Evolutionary conservation across 2,113 vertebrate species (phyloP).

Genomic region (Bubo blakistoni): DNA sequence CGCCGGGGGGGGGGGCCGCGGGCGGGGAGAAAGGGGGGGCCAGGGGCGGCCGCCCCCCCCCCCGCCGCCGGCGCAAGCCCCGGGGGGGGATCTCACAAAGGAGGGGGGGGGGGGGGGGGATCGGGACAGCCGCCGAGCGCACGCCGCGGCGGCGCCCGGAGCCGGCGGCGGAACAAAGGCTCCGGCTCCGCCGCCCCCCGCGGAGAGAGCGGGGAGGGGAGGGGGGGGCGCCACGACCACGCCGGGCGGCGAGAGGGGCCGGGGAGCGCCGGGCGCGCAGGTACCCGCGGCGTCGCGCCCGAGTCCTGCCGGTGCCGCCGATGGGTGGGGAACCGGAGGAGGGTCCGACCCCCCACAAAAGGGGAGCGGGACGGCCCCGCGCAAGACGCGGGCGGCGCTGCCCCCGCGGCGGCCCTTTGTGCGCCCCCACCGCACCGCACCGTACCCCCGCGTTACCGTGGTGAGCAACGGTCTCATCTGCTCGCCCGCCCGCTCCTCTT

Average conservation of each 20-base stretch:
- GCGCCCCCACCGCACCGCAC: neutral
- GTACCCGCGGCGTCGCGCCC: neutral
- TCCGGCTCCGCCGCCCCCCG: neutral
- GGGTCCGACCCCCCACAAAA: neutral
- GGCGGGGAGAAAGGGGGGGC: too few species aligned
- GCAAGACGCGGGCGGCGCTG: neutral
- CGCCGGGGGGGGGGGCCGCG: too few species aligned
- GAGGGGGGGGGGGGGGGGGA: too few species aligned
- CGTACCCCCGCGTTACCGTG: constrained; percentile 62
- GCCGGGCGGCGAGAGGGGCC: neutral
- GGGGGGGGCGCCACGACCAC: too few species aligned
- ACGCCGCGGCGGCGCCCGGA: neutral
- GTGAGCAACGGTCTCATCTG: constrained; percentile 81
- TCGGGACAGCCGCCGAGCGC: neutral
- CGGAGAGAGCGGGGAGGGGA: neutral
- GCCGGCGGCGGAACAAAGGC: constrained; percentile 9
- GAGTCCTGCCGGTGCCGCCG: neutral
- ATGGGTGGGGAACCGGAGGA: neutral
- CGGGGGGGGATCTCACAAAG: too few species aligned
- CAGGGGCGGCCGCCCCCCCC: too few species aligned
- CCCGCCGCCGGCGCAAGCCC: too few species aligned
- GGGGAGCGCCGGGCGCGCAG: neutral
- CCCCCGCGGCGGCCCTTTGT: neutral
- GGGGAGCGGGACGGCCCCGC: neutral
- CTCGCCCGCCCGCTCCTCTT: constrained; percentile 75